Base-by-base conservation (phyloP, 2,113 vertebrate genomes). In the Hyaena hyaena region DNA sequence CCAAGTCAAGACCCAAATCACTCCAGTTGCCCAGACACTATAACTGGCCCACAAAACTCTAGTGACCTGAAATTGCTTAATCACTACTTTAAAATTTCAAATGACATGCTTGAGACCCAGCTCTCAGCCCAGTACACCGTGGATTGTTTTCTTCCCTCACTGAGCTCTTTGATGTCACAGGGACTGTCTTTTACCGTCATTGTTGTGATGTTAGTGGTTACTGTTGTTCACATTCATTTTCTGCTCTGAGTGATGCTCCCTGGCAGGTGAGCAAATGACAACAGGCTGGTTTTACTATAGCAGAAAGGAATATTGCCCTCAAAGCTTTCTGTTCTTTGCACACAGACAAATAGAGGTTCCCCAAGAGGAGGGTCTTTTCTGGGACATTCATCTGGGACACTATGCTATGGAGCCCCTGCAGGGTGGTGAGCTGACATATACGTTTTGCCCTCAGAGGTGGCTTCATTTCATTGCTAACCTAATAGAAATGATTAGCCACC, bases 101-200 rank as follows among this genome's bases (percentile, higher is more conserved):
- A 69, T 48, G 33, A 35, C 58, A 65, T 80, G 89, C 24, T 84
- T 81, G 84, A 85, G 92, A 77, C 45, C 43, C 76, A 79, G 65
- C 24, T 93, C 26, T 91, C 85, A 84, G 76, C 58, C 89, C 74
- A 53, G 17, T 66, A 28, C 35, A 7, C n/a, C 43, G n/a, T 4
- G 33, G 55, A 35, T 58, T 82, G 12, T 69, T 74, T 74, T 88
- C 66, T 61, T 93, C 26, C 68, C 24, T 95, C 26, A 1, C 69
- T 35, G 33, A 90, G 23, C 63, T 66, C 63, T 97, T 97, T 82
- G 90, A 73, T 95, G 76, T 94, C 71, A 12, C 87, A 50, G 84
- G 76, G 35, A 76, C 80, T 35, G 7, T 21, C 28, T 87, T 81
- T 84, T 86, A 76, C 81, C 55, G 19, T 88, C 63, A 15, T 63